Base-by-base conservation (phyloP, 2,888 invertebrate species). In the Horisme vitalbata region DNA sequence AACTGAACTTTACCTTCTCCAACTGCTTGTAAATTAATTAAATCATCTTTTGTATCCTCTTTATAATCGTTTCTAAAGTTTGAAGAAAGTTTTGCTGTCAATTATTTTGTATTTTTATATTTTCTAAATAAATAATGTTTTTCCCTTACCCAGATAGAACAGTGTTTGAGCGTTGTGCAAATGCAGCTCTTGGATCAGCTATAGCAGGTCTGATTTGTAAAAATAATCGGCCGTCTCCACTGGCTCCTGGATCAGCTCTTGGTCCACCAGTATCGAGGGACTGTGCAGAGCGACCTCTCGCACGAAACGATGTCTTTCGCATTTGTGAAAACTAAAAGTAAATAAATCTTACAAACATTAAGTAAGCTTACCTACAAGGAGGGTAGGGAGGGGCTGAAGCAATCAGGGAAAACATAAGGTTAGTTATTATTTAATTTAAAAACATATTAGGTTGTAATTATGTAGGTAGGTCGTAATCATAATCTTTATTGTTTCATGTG, bases 1-100 rank as follows among this genome's bases (percentile, higher is more conserved):
- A 95, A 92, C 70, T 94, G 94, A 52, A 94, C 87, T 66, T 91
- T 91, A 56, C 93, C 93, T 77, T 93, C 92, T 24, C 93, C 90
- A 59, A 91, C 90, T 41, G 92, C 91, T 75, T 93, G 93, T 67
- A 92, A 75, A 57, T 77, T 79, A 41, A 91, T 68, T 15, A 77
- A 61, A 26, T 86, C 85, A 45, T 85, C 84, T 66, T 78, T 84
- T 12, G 55, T 59, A 48, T 83, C 83, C 38, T 83, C 84, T 65
- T 79, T 86, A 18, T 53, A 63, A 26, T 68, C 69, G 55, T 68
- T 68, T 1, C 70, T 49, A 31, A 10, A 33, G 3, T 26, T 23
- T 23, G 2, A n/a, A 4, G n/a, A 23, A 23, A n/a, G 7, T n/a
- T 8, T 23, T 3, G n/a, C 3, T 23, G 23, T 20, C 8, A 20